These are phyloP conservation scores for Antheraea pernyi DNA, from an alignment of 1,140 invertebrate genomes.

Conservation along the genomic window DNA sequence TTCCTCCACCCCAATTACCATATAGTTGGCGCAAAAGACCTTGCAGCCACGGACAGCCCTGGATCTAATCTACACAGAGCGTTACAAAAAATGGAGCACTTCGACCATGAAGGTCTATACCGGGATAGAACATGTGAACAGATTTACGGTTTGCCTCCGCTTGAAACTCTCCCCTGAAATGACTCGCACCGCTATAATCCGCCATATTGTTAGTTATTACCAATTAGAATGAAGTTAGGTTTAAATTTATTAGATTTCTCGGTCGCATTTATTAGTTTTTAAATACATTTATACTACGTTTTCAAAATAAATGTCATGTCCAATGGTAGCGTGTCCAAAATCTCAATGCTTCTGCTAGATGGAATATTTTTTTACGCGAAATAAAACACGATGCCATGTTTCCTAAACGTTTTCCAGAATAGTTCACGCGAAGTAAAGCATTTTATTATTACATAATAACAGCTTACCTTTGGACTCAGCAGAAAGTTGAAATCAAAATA, in stretches of 20 bases:
- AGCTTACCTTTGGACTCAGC: no score
- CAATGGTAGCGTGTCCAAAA: no score
- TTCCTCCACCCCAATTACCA: constrained; percentile 44
- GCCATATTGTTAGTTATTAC: background rate
- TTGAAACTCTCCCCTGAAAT: background rate
- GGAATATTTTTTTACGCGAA: no score
- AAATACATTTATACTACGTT: background rate
- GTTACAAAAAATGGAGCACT: constrained; percentile 41
- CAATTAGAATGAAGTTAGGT: background rate
- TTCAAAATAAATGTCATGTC: no score
- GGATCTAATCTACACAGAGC: constrained; percentile 52
- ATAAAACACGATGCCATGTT: no score
- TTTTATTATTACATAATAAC: no score
- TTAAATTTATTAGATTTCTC: background rate
- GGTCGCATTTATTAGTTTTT: background rate
- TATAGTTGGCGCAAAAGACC: constrained; percentile 51
- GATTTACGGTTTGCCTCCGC: constrained; percentile 30
- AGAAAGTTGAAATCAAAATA: no score
- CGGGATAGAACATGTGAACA: constrained; percentile 37
- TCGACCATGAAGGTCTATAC: constrained; percentile 41
- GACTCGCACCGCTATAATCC: background rate
- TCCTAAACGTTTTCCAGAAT: no score
- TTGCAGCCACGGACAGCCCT: constrained; percentile 44
- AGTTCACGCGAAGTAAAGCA: no score
- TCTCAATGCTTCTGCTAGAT: no score